Evolutionary conservation across 2,797 vertebrate species (phyloP), one percentile per base, ranked within the genome.

Genomic region (Sylvilagus floridanus): DNA sequence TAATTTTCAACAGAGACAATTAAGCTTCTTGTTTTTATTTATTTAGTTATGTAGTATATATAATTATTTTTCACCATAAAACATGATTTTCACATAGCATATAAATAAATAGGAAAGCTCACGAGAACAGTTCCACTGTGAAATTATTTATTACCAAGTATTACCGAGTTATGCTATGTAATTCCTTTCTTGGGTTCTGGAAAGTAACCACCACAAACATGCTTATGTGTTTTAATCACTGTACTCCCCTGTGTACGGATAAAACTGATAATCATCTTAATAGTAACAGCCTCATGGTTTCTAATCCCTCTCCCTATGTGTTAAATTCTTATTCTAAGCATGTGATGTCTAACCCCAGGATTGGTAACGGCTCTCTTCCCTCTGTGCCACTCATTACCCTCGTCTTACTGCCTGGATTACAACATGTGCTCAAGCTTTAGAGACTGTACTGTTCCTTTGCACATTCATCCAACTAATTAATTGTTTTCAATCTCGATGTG

Each of bases 61-160:
- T 88, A 84, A 60, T 71, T 95, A 93, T 77, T 83, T 69, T 84
- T 93, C 26, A 84, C 2, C n/a, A 50, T 68, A 86, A 93, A 96
- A 78, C 82, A 62, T 68, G 63, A 77, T 81, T 90, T 90, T 11
- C 54, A 11, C 1, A 28, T 52, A 60, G 19, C 1, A 30, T 63
- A 2, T 28, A 63, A 81, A 86, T 68, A 66, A 79, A 60, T 12
- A 66, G 16, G 16, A 85, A 92, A 71, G 50, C 30, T 87, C 52
- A 71, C 35, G 83, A 76, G 28, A 77, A 62, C 9, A 75, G 78
- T 11, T 7, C 66, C 84, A 69, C n/a, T 82, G 11, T 85, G 32
- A 93, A 62, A 69, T 47, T 73, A 21, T 42, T 76, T 63, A 30
- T 86, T 62, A 81, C 81, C 68, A 52, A 79, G 76, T 63, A 30